These are phyloP conservation scores for Catharus ustulatus DNA, from an alignment of 2,797 vertebrate species.

Conservation along the genomic window DNA sequence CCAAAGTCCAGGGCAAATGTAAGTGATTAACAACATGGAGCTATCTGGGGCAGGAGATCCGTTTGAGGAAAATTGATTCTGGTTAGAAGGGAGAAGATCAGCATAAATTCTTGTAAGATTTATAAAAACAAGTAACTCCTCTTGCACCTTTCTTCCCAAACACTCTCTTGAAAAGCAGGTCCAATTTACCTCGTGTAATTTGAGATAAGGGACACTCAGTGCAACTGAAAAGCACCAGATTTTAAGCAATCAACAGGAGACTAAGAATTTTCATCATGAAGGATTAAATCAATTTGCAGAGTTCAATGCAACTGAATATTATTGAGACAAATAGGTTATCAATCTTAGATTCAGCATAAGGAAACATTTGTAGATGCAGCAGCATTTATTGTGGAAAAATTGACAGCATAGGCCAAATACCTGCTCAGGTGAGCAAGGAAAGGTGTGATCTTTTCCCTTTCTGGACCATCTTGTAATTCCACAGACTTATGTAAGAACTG, in stretches of 20 bases:
- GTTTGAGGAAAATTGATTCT: background rate
- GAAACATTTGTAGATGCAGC: background rate
- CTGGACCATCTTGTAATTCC: background rate
- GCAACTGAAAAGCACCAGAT: background rate
- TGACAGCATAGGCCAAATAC: background rate
- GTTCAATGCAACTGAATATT: background rate
- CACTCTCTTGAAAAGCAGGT: background rate
- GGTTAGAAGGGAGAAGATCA: background rate
- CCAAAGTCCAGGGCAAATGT: background rate
- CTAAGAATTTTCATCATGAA: background rate
- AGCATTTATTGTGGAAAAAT: background rate
- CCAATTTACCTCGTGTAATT: background rate
- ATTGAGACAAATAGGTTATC: background rate
- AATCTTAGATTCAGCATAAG: background rate
- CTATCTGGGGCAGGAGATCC: background rate
- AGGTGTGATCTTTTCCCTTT: background rate
- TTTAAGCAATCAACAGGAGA: background rate
- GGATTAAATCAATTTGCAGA: background rate
- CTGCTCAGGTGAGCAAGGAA: background rate
- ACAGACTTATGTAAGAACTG: background rate
- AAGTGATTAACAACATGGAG: background rate
- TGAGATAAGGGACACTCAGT: background rate
- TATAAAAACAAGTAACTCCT: background rate
- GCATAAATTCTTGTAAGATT: background rate
- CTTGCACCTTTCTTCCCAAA: background rate